Percentiles rank a stretch among this genome's conserved stretches.
Conservation (phyloP, 2,888 invertebrate genomes). For the Bombyx huttoni region DNA sequence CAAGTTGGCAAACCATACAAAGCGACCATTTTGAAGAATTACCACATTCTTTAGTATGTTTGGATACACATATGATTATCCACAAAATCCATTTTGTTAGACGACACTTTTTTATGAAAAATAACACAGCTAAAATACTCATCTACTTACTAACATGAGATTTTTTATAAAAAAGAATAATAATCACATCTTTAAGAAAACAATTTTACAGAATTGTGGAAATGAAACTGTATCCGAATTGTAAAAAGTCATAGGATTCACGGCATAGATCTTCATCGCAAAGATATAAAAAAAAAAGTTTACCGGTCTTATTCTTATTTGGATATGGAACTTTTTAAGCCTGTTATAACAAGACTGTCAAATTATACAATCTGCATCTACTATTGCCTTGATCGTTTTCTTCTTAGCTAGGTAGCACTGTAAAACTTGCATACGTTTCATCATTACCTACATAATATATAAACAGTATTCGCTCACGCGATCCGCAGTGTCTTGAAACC, state of each 20-base stretch:
- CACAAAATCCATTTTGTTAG: background rate
- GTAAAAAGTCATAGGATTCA: background rate
- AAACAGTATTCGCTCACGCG: too few species aligned
- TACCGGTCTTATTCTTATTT: too few species aligned
- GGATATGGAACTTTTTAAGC: too few species aligned
- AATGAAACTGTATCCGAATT: background rate
- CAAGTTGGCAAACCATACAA: slow-evolving; percentile 76
- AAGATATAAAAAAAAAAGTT: background rate
- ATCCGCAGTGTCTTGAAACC: too few species aligned
- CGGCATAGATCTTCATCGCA: background rate
- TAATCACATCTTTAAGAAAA: background rate
- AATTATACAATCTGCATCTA: too few species aligned
- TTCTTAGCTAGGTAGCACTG: too few species aligned
- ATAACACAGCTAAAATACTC: background rate
- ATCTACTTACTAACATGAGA: background rate
- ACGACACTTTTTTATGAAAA: too few species aligned
- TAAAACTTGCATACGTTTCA: too few species aligned
- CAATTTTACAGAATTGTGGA: too few species aligned
- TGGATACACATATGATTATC: slow-evolving; percentile 9
- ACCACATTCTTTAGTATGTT: slow-evolving; percentile 77
- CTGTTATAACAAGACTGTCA: too few species aligned
- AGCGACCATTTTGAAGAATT: slow-evolving; percentile 83
- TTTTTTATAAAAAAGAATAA: background rate
- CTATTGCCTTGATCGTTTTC: too few species aligned
- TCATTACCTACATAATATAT: too few species aligned